Base-by-base conservation (phyloP, 2,888 invertebrate species). In the Philereme vetulata region DNA sequence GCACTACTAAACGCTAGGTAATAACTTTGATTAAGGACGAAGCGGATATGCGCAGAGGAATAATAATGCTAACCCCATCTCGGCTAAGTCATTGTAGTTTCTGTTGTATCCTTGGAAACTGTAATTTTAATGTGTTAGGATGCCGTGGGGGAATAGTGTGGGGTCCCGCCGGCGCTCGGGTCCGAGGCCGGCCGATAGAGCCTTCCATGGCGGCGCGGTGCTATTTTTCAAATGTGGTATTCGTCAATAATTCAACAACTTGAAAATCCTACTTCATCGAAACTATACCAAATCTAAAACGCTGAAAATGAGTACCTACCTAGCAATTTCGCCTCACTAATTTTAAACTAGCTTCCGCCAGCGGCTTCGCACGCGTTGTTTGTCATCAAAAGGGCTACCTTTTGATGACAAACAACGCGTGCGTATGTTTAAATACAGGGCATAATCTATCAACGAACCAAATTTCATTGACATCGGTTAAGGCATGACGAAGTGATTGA, bases 1-100 rank as follows among this genome's bases (percentile, higher is more conserved):
- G 73, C 72, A 75, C 76, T 76, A 78, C 75, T 77, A 75, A 77
- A 79, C 74, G 79, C 74, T 80, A 77, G 72, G 81, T 86, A 86
- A 86, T 89, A 88, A 89, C 84, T 88, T 88, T 88, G 88, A 89
- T 88, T 87, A 89, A 86, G 84, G 82, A 84, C 79, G 77, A 70
- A 68, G 72, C 76, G 76, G 80, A 77, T 76, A 74, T 85, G 72
- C 86, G 84, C 88, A 84, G 82, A 88, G 88, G 88, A 87, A 87
- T 87, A 89, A 89, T 90, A 90, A 86, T 85, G 76, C 74, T 82
- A 84, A 83, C 82, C 86, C 82, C 82, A 78, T 85, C 85, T 82
- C 77, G 75, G 74, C 81, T 82, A 84, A 85, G 82, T 85, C 84
- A 82, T 83, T 81, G 80, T 82, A 83, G 84, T 84, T 84, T 82